These are phyloP conservation scores for Salarias fasciatus DNA, from an alignment of 2,797 vertebrate species.

Conservation along the genomic window DNA sequence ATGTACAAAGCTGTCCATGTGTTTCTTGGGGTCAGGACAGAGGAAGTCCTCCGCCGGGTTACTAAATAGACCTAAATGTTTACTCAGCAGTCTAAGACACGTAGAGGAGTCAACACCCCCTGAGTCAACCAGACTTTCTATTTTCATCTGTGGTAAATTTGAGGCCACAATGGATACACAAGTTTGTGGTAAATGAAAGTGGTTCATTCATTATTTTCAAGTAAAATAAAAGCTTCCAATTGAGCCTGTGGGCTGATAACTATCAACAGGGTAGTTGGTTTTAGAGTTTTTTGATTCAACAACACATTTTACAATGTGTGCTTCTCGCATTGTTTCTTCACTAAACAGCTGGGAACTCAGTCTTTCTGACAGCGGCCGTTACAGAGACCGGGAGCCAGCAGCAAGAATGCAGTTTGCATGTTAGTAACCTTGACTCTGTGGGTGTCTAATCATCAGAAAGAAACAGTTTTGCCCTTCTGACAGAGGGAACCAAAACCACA, in stretches of 20 bases:
- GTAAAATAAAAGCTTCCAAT: neutral
- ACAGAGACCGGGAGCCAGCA: neutral
- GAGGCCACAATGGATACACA: neutral
- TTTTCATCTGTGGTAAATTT: conserved; percentile 19
- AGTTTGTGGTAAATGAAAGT: neutral
- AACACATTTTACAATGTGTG: too few species aligned
- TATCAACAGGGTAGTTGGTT: too few species aligned
- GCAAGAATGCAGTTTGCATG: neutral
- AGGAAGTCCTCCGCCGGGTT: conserved; percentile 53
- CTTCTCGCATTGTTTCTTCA: neutral
- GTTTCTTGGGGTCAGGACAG: conserved; percentile 12
- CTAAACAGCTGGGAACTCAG: neutral
- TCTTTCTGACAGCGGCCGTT: neutral
- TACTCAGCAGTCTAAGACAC: conserved; percentile 54
- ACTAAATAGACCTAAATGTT: conserved; percentile 49
- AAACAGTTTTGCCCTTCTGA: conserved; percentile 16
- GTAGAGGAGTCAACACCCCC: conserved; percentile 18
- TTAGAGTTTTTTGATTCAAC: too few species aligned
- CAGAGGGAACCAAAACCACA: conserved; percentile 78
- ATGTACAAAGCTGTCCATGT: neutral
- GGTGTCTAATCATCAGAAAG: conserved; percentile 55
- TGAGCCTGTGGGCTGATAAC: neutral
- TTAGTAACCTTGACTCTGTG: conserved; percentile 30
- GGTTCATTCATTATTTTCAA: neutral
- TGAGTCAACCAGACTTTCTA: conserved; percentile 33